Percentiles rank a stretch among this genome's conserved stretches.
These are phyloP conservation scores for Nebria ingens DNA, from an alignment of 1,140 invertebrate genomes.

Conservation along the genomic window DNA sequence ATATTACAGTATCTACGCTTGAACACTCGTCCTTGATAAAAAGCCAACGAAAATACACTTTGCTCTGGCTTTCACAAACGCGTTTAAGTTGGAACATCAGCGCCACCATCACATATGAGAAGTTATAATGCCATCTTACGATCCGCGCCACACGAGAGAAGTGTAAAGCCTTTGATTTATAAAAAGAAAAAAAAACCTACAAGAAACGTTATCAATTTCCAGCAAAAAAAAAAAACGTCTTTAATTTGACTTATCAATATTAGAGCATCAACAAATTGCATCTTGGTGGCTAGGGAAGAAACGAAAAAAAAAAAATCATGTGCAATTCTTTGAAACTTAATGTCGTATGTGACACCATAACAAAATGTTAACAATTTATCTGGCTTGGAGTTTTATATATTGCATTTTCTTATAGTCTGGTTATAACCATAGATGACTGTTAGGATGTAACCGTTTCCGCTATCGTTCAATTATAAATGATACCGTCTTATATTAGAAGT, in stretches of 20 bases:
- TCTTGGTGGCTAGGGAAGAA: too few relatives aligned
- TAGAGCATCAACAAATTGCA: neutral
- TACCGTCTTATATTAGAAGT: too few relatives aligned
- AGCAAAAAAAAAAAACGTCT: neutral
- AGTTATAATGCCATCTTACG: neutral
- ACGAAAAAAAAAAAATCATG: conserved; percentile 4
- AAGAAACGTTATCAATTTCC: neutral
- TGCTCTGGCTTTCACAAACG: too few relatives aligned
- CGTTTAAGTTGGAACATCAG: neutral
- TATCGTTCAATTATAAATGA: too few relatives aligned
- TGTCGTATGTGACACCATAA: conserved; percentile 21
- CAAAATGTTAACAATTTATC: conserved; percentile 26
- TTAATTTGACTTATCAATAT: neutral
- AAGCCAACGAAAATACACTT: conserved; percentile 4
- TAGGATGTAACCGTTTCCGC: too few relatives aligned
- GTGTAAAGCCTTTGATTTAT: conserved; percentile 3
- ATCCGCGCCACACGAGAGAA: too few relatives aligned
- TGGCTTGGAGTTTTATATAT: conserved; percentile 25
- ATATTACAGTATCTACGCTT: neutral
- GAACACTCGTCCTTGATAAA: conserved; percentile 4
- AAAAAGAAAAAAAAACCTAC: conserved; percentile 1
- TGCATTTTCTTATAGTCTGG: conserved; percentile 23
- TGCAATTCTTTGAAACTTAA: conserved; percentile 18
- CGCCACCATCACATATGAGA: neutral
- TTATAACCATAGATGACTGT: conserved; percentile 16